Evolutionary conservation across 2,888 invertebrate species (phyloP).

Genomic region (Zootermopsis nevadensis): DNA sequence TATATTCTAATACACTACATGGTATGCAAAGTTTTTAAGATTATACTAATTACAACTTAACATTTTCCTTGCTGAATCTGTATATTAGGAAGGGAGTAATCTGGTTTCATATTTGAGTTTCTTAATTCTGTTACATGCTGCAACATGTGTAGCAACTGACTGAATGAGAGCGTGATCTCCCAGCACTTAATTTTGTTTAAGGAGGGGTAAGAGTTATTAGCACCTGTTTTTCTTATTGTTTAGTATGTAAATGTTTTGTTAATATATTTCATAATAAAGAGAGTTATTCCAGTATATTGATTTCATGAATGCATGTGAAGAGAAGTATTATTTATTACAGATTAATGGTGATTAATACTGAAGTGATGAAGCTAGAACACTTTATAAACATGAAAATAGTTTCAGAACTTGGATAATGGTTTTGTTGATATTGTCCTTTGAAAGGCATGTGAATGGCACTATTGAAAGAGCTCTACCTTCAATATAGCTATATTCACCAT

Average conservation of each 20-base stretch:
- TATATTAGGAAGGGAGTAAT: slow-evolving; percentile 36
- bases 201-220: slow-evolving; percentile 1
- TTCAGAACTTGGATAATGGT: not conserved
- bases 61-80: slow-evolving; percentile 37
- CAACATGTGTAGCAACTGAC: not conserved
- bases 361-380: not conserved
- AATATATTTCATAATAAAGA: not conserved
- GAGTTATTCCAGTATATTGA: not conserved
- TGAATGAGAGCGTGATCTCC: slow-evolving; percentile 6
- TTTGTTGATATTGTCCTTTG: not conserved
- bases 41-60: slow-evolving; percentile 32
- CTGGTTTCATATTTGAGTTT: slow-evolving; percentile 31
- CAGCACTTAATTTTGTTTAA: not conserved
- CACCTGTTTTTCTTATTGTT: slow-evolving; percentile 5
- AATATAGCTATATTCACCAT: not conserved
- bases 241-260: slow-evolving; percentile 20
- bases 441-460: not conserved
- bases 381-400: slow-evolving; percentile 7
- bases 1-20: no score
- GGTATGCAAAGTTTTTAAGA: no score
- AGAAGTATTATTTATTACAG: slow-evolving; percentile 23
- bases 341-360: not conserved
- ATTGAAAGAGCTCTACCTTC: not conserved
- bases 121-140: slow-evolving; percentile 12
- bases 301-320: not conserved